Evolutionary conservation across 2,888 invertebrate species (phyloP).

Genomic region (Stramonita haemastoma): DNA sequence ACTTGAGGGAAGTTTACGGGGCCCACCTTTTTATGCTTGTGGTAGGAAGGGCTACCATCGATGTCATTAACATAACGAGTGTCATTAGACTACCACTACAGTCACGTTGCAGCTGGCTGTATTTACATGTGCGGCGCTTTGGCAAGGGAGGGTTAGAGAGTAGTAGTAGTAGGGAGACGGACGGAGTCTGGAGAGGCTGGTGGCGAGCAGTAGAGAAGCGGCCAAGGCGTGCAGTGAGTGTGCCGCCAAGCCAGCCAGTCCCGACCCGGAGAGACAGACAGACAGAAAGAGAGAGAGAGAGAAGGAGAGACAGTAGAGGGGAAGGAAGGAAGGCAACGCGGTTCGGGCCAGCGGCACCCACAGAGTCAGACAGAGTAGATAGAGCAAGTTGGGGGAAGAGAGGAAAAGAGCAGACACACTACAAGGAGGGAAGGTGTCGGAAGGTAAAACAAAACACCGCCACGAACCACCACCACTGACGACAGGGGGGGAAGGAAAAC

Average conservation of each 20-base stretch:
- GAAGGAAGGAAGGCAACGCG: neutral
- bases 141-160: constrained; percentile 40
- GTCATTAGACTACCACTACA: neutral
- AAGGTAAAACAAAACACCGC: constrained; percentile 19
- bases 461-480: neutral
- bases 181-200: neutral
- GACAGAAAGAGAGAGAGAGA: constrained; percentile 1
- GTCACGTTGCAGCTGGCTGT: constrained; percentile 11
- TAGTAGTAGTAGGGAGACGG: neutral
- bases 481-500: neutral
- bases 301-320: neutral
- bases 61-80: constrained; percentile 26
- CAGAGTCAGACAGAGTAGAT: constrained; percentile 21
- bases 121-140: constrained; percentile 35
- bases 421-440: constrained; percentile 16
- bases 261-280: constrained; percentile 5
- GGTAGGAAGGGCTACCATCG: neutral
- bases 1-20: neutral
- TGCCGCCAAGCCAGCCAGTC: constrained; percentile 32
- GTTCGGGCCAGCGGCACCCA: constrained; percentile 34
- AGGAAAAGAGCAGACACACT: neutral
- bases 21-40: neutral
- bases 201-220: constrained; percentile 21
- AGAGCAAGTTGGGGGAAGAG: neutral
- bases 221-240: constrained; percentile 26